These are phyloP conservation scores for Acanthochromis polyacanthus DNA, from an alignment of 2,113 vertebrate species.

Conservation along the genomic window DNA sequence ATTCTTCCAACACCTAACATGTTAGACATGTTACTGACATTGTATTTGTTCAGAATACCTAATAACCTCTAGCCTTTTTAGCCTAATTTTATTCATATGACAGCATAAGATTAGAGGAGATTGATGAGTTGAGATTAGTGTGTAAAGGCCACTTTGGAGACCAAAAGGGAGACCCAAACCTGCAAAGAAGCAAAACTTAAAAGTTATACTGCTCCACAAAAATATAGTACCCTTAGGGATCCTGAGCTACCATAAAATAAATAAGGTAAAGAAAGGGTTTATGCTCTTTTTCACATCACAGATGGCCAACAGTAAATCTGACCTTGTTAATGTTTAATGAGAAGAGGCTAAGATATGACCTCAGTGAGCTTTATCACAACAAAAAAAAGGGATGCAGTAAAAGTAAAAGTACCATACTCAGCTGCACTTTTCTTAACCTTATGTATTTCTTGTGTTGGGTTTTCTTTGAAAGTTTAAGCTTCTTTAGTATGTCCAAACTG, in stretches of 20 bases:
- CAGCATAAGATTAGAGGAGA: neutral
- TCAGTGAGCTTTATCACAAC: conserved; percentile 22
- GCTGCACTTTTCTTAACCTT: conserved; percentile 22
- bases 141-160: neutral
- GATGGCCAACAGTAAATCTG: conserved; percentile 21
- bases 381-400: neutral
- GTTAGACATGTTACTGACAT: neutral
- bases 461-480: neutral
- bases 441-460: neutral
- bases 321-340: conserved; percentile 40
- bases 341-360: conserved; percentile 29
- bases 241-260: conserved; percentile 4
- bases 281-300: neutral
- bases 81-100: too few species aligned
- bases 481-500: neutral
- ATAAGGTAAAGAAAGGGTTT: neutral
- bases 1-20: neutral
- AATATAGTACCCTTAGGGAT: neutral
- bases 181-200: conserved; percentile 5
- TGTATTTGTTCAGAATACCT: too few species aligned
- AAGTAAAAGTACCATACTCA: conserved; percentile 6
- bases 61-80: too few species aligned
- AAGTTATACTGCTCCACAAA: conserved; percentile 11
- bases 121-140: neutral
- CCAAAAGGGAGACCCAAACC: neutral